Evolutionary conservation across 2,113 vertebrate species (phyloP), one percentile per base, ranked within the genome.

Genomic region (Clinocottus analis): DNA sequence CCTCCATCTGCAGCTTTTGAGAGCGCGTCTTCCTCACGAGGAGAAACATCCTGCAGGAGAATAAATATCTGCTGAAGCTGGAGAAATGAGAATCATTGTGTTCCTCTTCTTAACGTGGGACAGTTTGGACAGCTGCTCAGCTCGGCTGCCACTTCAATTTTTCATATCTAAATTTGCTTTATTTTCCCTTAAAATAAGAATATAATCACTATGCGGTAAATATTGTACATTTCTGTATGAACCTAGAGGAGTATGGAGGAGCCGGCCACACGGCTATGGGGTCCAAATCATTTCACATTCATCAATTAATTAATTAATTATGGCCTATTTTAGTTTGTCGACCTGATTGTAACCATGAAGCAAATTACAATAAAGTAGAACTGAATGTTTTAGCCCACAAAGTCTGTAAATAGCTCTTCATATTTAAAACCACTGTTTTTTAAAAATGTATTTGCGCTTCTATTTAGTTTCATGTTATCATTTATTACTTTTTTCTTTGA

Each of bases 1-100:
- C 63, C 51, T 72, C 62, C 61, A 68, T 87, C 67, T 61, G 53
- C 43, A 47, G 21, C 72, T 66, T 5, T 17, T 31, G 39, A 60
- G 75, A 45, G 39, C 39, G 14, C 3, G 55, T 63, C 53, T 39
- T 13, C 43, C n/a, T 43, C 60, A 84, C 47, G 58, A 78, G 80
- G 65, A 66, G 41, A 72, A 82, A 72, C 2, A 21, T 67, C 68
- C 63, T n/a, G n/a, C 2, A 14, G 11, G 56, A 41, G 16, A 72
- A 56, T 35, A 49, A 25, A 65, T 56, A 43, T 51, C 45, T 76
- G 25, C 64, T 17, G 7, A 49, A 63, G 31, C 59, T 9, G 2
- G n/a, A 71, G 45, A 25, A 53, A 60, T 66, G 1, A 53, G 27
- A 35, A 33, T 5, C 13, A 41, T n/a, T 9, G 29, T 66, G 45